Conservation (phyloP, 2,797 vertebrate species). For the Dicrostonyx torquatus region DNA sequence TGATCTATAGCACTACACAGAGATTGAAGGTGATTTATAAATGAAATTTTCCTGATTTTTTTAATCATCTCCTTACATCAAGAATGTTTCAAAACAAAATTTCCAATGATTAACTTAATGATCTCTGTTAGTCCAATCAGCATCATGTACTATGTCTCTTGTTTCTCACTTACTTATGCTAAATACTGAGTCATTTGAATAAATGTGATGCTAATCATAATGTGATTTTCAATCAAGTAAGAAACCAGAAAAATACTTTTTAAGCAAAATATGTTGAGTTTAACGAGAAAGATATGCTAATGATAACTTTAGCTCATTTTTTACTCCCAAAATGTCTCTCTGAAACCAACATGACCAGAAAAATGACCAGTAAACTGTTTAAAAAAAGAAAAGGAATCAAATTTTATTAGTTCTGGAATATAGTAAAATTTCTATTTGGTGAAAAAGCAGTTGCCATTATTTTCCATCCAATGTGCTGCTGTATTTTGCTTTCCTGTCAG, state of each 20-base stretch:
- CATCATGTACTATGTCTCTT: neutral
- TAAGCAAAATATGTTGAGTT: neutral
- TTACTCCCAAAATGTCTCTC: neutral
- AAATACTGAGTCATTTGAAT: constrained; percentile 17
- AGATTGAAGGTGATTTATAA: neutral
- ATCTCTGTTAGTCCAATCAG: neutral
- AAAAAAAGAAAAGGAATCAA: neutral
- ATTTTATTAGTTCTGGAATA: neutral
- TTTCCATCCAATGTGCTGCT: neutral
- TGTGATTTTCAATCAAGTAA: neutral
- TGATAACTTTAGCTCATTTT: neutral
- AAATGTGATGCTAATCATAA: neutral
- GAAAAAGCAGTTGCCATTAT: neutral
- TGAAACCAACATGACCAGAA: neutral
- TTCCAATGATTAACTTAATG: neutral
- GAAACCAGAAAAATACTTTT: neutral
- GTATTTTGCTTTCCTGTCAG: neutral
- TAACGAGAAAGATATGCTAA: neutral
- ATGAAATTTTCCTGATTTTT: neutral
- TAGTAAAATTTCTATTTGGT: neutral
- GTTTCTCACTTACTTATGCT: neutral
- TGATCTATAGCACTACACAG: neutral
- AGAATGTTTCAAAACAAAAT: constrained; percentile 14
- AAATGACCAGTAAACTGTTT: neutral
- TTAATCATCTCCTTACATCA: neutral